Percentiles rank a stretch among this genome's conserved stretches.
Conservation (phyloP, 1,140 invertebrate species). For the Cryptotermes secundus region DNA sequence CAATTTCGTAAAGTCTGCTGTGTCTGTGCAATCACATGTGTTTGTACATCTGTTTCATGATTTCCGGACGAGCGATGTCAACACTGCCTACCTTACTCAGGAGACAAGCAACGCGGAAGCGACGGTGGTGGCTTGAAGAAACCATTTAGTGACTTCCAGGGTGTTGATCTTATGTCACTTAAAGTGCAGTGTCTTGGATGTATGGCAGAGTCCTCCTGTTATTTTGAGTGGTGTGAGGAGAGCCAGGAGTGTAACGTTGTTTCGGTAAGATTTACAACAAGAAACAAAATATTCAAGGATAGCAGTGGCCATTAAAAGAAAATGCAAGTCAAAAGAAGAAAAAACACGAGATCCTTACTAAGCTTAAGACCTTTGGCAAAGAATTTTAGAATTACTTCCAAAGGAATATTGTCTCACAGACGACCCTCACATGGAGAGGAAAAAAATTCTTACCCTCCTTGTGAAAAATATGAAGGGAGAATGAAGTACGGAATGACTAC, state of each 20-base stretch:
- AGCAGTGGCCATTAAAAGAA: background rate
- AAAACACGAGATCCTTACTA: background rate
- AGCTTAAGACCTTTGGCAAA: background rate
- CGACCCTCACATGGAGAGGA: background rate
- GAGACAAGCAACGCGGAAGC: background rate
- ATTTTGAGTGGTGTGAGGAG: background rate
- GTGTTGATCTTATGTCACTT: background rate
- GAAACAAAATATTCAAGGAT: background rate
- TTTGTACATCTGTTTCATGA: background rate
- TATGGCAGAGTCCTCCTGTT: background rate
- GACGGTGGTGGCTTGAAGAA: background rate
- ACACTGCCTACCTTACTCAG: background rate
- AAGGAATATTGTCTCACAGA: background rate
- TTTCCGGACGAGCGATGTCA: background rate
- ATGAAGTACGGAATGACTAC: background rate
- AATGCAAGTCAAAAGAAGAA: background rate
- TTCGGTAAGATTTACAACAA: constrained; percentile 9
- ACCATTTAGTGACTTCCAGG: background rate
- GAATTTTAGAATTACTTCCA: background rate
- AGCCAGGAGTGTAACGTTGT: background rate
- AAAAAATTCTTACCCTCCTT: background rate
- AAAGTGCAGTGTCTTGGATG: background rate
- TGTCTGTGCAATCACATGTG: background rate
- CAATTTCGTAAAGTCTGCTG: too few species aligned
- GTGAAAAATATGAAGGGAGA: background rate